phyloP scores from a whole-genome alignment of 2,797 vertebrate genomes.

The Neosilurus mollespiculum region DNA sequence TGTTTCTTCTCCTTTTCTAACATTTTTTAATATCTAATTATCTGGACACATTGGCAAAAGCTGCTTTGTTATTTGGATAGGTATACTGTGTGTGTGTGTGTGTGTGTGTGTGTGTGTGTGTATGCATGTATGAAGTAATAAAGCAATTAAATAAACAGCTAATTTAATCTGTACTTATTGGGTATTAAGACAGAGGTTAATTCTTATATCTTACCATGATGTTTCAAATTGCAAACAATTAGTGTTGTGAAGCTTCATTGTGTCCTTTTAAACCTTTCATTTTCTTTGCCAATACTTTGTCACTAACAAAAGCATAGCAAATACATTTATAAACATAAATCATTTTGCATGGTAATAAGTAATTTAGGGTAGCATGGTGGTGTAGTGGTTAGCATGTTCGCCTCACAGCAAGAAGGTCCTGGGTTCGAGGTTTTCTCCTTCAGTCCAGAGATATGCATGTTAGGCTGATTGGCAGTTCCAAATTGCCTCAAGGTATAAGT shows the following conservation, averaged over 20 bases:
- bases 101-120: constrained; percentile 39
- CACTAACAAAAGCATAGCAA: background rate
- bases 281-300: background rate
- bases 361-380: too few species aligned
- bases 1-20: constrained; percentile 52
- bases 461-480: too few species aligned
- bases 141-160: constrained; percentile 50
- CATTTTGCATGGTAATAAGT: background rate
- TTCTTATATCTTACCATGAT: constrained; percentile 27
- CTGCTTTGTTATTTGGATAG: constrained; percentile 49
- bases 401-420: too few species aligned
- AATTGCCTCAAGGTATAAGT: too few species aligned
- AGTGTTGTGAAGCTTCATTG: background rate
- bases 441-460: too few species aligned
- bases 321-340: background rate
- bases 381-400: too few species aligned
- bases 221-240: constrained; percentile 29
- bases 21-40: constrained; percentile 48
- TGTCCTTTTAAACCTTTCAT: background rate
- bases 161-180: constrained; percentile 46
- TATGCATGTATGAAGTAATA: background rate
- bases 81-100: constrained; percentile 35
- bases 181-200: constrained; percentile 40
- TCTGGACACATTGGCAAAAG: constrained; percentile 43
- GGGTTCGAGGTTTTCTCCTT: too few species aligned